Percentiles rank a stretch among this genome's conserved stretches.
These are phyloP conservation scores for Malthinus seriepunctatus DNA, from an alignment of 2,888 invertebrate genomes.

Conservation along the genomic window DNA sequence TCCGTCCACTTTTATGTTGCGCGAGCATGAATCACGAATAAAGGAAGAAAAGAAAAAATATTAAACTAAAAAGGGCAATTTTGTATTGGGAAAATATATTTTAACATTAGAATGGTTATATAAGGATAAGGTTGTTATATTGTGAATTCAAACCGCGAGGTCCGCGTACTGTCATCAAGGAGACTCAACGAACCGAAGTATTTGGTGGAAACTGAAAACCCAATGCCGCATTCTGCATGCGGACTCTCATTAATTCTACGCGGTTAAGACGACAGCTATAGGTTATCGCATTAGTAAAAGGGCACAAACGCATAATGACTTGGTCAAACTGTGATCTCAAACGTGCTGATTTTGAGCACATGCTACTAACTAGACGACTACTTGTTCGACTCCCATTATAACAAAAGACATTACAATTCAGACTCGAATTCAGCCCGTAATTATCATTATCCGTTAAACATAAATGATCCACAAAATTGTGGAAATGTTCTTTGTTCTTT, in stretches of 20 bases:
- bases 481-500: slow-evolving; percentile 21
- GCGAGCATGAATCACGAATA: neutral
- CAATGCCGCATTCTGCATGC: slow-evolving; percentile 36
- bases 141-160: slow-evolving; percentile 40
- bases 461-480: slow-evolving; percentile 22
- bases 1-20: slow-evolving; percentile 13
- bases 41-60: neutral
- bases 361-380: slow-evolving; percentile 27
- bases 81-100: neutral
- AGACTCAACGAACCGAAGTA: slow-evolving; percentile 38
- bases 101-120: neutral
- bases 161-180: slow-evolving; percentile 39
- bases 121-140: slow-evolving; percentile 21
- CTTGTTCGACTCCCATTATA: slow-evolving; percentile 26
- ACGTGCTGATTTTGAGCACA: slow-evolving; percentile 40
- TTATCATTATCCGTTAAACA: slow-evolving; percentile 29
- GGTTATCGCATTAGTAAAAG: slow-evolving; percentile 27
- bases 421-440: slow-evolving; percentile 20
- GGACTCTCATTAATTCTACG: slow-evolving; percentile 43
- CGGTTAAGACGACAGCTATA: slow-evolving; percentile 39
- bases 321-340: slow-evolving; percentile 41
- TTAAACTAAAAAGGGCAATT: neutral
- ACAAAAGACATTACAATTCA: slow-evolving; percentile 27
- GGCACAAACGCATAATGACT: slow-evolving; percentile 39
- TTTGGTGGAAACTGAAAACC: neutral